Evolutionary conservation across 2,113 vertebrate genomes (phyloP), one percentile per base, ranked within the genome.

Genomic region (Anser brachyrhynchus): DNA sequence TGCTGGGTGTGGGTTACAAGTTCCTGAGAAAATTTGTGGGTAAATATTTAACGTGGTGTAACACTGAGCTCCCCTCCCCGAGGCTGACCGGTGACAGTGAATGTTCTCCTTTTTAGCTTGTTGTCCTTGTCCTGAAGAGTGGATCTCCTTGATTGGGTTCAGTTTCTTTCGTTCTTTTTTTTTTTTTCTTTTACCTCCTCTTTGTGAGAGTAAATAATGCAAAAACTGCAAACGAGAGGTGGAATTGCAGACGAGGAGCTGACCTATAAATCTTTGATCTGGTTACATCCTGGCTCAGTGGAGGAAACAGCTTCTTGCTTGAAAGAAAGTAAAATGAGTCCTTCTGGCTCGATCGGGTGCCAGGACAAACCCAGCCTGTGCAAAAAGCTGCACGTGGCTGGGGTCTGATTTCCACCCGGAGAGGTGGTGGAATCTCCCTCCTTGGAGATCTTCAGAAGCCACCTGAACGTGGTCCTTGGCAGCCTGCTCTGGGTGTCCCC

Each of bases 201-300:
- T 96, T 97, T 94, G 71, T 90, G 69, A 96, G 51, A 92, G 87
- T 95, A 92, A 94, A 75, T 90, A 96, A 90, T 87, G 55, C 84
- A 95, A 74, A 25, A 84, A 61, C 90, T 93, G 73, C 93, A 96
- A 76, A 95, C 2, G 4, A 80, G 85, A 94, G 66, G 74, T 96
- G 90, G 92, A 97, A 97, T 96, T 97, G 94, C 84, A 97, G 91
- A 59, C 8, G 21, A 88, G 71, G 67, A 95, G 21, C 33, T 96
- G 92, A 94, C 86, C 92, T 94, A 2, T 80, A 95, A 78, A 62
- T 96, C 81, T 93, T 57, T 89, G 88, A 66, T 94, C 77, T 92
- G 65, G 76, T 94, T 97, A 83, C 52, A 54, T 79, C 31, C 37
- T 31, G 29, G 69, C 43, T 58, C 39, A 37, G n/a, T 11, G 9